A percentile compares a stretch with the other conserved stretches of the same genome.
phyloP scores from a whole-genome alignment of 2,113 vertebrate species.

The Oreochromis spilurus region DNA sequence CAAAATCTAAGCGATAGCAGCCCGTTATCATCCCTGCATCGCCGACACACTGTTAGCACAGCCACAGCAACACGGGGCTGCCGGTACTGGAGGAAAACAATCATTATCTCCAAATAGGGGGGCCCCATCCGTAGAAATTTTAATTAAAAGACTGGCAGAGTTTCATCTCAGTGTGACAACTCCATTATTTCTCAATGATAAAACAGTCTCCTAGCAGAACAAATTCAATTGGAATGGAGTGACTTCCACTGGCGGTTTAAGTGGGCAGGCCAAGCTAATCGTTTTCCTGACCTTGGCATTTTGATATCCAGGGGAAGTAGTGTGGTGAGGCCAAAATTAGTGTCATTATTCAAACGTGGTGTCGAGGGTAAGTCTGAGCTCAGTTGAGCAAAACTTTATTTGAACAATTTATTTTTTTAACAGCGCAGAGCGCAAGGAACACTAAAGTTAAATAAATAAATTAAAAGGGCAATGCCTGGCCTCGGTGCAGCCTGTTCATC shows the following conservation, averaged over 20 bases:
- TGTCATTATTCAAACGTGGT: constrained; percentile 36
- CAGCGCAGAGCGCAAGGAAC: neutral
- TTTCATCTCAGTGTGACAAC: constrained; percentile 62
- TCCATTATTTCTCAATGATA: constrained; percentile 62
- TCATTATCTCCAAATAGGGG: constrained; percentile 48
- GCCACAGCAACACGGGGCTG: neutral
- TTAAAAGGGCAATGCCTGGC: neutral
- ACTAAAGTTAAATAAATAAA: neutral
- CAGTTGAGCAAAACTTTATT: neutral
- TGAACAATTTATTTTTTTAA: neutral
- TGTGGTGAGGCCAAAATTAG: constrained; percentile 23
- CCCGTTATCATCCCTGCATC: constrained; percentile 25
- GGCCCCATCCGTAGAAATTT: constrained; percentile 42
- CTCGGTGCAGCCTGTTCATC: neutral
- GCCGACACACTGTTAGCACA: constrained; percentile 14
- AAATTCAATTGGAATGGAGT: constrained; percentile 29
- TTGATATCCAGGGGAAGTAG: constrained; percentile 20
- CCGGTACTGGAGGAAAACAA: constrained; percentile 46
- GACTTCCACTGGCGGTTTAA: constrained; percentile 34
- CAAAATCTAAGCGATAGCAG: constrained; percentile 25
- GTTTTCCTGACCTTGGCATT: constrained; percentile 49
- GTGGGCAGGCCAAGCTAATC: constrained; percentile 33
- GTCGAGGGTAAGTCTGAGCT: neutral
- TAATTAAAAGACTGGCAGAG: constrained; percentile 67
- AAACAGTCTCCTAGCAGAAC: constrained; percentile 45